phyloP scores from a whole-genome alignment of 2,113 vertebrate species.

The Passerina amoena region DNA sequence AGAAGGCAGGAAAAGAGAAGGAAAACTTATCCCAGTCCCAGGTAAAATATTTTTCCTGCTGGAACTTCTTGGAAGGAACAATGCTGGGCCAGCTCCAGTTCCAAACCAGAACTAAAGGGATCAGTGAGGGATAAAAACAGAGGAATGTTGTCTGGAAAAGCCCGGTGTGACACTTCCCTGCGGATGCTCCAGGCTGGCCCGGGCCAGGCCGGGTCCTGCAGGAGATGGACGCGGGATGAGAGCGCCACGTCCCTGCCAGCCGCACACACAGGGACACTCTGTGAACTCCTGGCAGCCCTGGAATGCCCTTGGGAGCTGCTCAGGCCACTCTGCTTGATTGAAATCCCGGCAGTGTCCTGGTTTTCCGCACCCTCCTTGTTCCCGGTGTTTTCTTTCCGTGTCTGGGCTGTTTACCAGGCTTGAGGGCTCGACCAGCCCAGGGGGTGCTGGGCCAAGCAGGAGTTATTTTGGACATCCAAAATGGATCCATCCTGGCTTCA shows the following conservation, averaged over 20 bases:
- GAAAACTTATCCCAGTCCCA: not conserved
- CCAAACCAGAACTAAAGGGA: not conserved
- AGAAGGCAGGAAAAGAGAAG: not conserved
- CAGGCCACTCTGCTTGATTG: not conserved
- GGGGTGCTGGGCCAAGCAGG: not conserved
- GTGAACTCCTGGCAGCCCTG: not conserved
- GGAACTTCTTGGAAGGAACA: not conserved
- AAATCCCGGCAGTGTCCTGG: not conserved
- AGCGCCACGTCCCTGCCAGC: not conserved
- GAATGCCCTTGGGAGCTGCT: not conserved
- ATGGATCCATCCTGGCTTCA: not conserved
- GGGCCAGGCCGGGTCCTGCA: not conserved
- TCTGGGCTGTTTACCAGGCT: constrained; percentile 14
- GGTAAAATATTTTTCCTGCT: not conserved
- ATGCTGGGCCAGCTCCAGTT: not conserved
- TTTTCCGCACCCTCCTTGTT: constrained; percentile 9
- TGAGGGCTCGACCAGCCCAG: not conserved
- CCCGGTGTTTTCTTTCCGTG: constrained; percentile 20
- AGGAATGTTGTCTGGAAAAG: not conserved
- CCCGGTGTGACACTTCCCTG: not conserved
- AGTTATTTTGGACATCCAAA: constrained; percentile 32
- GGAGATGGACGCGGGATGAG: not conserved
- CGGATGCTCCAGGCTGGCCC: not conserved
- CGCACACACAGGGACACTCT: constrained; percentile 11
- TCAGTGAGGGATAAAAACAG: not conserved